Evolutionary conservation across 2,888 invertebrate genomes (phyloP).

Genomic region (Pterostichus niger): DNA sequence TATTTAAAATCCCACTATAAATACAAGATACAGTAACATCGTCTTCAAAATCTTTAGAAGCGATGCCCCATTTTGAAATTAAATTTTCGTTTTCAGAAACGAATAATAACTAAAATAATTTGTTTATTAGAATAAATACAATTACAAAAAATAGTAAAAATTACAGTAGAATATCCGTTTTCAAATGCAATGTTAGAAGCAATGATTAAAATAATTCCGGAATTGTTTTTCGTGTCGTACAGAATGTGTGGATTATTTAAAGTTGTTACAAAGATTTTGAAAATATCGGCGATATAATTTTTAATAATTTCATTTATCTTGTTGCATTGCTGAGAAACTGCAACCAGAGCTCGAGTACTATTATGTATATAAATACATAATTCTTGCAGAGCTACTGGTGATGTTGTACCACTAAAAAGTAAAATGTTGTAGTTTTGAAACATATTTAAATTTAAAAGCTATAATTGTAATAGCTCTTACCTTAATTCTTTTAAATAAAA

Average conservation of each 20-base stretch:
- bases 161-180: slow-evolving; percentile 63
- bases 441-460: background rate
- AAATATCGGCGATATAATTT: slow-evolving; percentile 67
- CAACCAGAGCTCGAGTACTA: slow-evolving; percentile 75
- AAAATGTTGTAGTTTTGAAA: background rate
- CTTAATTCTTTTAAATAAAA: slow-evolving; percentile 31
- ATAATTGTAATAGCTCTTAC: background rate
- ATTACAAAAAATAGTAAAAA: slow-evolving; percentile 10
- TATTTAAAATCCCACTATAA: slow-evolving; percentile 72
- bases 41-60: slow-evolving; percentile 41
- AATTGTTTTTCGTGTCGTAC: slow-evolving; percentile 84
- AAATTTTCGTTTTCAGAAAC: background rate
- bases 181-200: slow-evolving; percentile 76
- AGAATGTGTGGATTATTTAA: slow-evolving; percentile 78
- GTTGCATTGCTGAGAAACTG: slow-evolving; percentile 75
- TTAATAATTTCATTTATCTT: slow-evolving; percentile 64
- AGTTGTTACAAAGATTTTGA: slow-evolving; percentile 70
- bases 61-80: slow-evolving; percentile 48
- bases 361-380: slow-evolving; percentile 75
- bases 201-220: slow-evolving; percentile 80
- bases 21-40: slow-evolving; percentile 69
- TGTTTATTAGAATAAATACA: slow-evolving; percentile 18
- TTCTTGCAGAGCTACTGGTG: slow-evolving; percentile 75
- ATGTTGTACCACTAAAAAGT: slow-evolving; percentile 70
- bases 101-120: slow-evolving; percentile 29